A percentile compares a stretch with the other conserved stretches of the same genome.
These are phyloP conservation scores for Dolichotis patagonum DNA, from an alignment of 2,113 vertebrate genomes.

Conservation along the genomic window DNA sequence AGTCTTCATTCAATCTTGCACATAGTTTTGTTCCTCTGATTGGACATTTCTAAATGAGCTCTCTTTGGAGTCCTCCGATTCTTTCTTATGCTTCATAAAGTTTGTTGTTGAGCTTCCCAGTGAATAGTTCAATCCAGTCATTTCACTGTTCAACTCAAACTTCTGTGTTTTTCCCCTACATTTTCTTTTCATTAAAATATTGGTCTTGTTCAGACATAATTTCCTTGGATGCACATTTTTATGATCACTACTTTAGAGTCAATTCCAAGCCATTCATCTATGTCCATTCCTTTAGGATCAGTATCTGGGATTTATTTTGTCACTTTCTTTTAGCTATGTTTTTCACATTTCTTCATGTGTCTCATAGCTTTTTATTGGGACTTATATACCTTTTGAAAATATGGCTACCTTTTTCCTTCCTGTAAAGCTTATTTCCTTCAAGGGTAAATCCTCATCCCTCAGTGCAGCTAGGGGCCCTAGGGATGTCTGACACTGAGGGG, in stretches of 20 bases:
- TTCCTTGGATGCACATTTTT: not conserved
- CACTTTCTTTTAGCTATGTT: not conserved
- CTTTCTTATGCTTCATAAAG: not conserved
- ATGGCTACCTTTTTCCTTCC: not conserved
- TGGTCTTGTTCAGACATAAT: not conserved
- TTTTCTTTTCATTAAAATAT: not conserved
- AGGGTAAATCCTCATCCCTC: too few relatives aligned
- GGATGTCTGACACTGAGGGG: not conserved
- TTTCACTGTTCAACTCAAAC: not conserved
- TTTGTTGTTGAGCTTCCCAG: not conserved
- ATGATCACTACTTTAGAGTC: not conserved
- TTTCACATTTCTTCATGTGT: not conserved
- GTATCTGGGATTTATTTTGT: not conserved
- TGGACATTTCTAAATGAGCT: not conserved
- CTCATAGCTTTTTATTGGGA: not conserved
- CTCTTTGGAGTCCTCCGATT: not conserved
- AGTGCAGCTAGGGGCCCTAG: not conserved
- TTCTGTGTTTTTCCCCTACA: not conserved
- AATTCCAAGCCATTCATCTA: not conserved
- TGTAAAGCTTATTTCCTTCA: not conserved
- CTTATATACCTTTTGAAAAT: not conserved
- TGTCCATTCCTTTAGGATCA: not conserved
- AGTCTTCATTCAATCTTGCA: not conserved
- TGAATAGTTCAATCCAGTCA: not conserved
- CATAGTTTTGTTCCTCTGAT: not conserved